Percentiles rank a stretch among this genome's conserved stretches.
Conservation (phyloP, 2,888 invertebrate genomes). For the Amphipoea oculea region DNA sequence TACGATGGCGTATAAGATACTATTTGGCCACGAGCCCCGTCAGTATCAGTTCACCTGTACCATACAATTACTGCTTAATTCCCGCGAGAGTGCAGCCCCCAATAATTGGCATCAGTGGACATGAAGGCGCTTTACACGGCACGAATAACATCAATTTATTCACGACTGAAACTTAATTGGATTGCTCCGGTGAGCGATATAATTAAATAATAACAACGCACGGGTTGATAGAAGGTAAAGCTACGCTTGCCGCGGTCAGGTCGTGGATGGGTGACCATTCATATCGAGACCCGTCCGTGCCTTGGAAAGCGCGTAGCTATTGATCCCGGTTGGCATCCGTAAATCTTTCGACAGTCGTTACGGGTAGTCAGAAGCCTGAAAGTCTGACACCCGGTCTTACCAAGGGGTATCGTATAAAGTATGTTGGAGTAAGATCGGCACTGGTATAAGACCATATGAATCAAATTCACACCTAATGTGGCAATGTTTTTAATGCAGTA, state of each 20-base stretch:
- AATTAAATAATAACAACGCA: no score
- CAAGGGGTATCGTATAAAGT: no score
- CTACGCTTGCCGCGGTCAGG: neutral
- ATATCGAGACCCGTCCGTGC: no score
- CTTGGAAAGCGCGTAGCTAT: no score
- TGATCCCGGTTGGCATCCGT: neutral
- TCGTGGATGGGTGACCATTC: neutral
- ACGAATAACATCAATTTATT: conserved; percentile 18
- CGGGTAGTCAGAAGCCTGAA: no score
- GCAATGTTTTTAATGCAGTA: no score
- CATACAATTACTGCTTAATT: neutral
- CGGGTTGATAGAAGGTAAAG: neutral
- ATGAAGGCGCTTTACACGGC: conserved; percentile 19
- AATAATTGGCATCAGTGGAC: conserved; percentile 21
- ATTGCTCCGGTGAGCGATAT: neutral
- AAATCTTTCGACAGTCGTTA: neutral
- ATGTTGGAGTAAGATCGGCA: no score
- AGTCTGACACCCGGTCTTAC: no score
- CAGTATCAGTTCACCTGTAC: neutral
- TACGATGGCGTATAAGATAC: no score
- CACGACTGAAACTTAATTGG: conserved; percentile 10
- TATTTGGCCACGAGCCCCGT: neutral
- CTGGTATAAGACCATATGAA: no score
- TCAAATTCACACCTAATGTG: no score
- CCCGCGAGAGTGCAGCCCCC: neutral